Conservation (phyloP, 2,113 vertebrate species). For the Ictalurus punctatus region DNA sequence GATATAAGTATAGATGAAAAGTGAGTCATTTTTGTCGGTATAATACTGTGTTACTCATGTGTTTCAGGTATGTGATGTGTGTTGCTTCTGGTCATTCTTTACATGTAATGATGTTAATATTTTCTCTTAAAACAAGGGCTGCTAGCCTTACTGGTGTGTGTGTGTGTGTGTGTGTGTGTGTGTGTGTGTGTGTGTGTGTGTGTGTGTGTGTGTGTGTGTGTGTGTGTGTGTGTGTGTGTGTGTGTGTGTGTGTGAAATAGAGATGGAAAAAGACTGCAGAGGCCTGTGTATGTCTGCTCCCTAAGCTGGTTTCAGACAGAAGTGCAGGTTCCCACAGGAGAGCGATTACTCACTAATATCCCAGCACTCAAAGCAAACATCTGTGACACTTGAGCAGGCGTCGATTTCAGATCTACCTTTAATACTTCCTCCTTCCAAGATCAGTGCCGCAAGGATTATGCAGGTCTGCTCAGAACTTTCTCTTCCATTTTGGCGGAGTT, state of each 20-base stretch:
- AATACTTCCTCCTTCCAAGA: conserved; percentile 35
- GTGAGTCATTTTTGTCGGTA: neutral
- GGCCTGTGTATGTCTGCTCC: conserved; percentile 56
- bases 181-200: neutral
- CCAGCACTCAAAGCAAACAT: conserved; percentile 64
- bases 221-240: neutral
- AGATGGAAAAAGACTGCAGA: neutral
- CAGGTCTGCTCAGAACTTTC: neutral
- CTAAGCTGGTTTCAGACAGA: conserved; percentile 67
- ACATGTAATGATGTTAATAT: neutral
- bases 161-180: neutral
- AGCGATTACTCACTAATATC: conserved; percentile 63
- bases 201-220: neutral
- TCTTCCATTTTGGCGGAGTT: neutral
- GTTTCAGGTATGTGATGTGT: neutral
- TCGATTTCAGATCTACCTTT: conserved; percentile 51
- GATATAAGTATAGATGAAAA: neutral
- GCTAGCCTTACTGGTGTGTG: neutral
- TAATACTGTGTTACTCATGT: neutral
- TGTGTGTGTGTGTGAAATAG: neutral
- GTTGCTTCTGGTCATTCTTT: neutral
- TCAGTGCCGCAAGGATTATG: conserved; percentile 44
- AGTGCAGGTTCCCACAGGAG: conserved; percentile 72
- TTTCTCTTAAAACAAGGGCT: neutral
- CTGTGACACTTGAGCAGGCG: conserved; percentile 51